A percentile compares a stretch with the other conserved stretches of the same genome.
phyloP scores from a whole-genome alignment of 2,888 invertebrate genomes.

The Mesorhabditis sp. region DNA sequence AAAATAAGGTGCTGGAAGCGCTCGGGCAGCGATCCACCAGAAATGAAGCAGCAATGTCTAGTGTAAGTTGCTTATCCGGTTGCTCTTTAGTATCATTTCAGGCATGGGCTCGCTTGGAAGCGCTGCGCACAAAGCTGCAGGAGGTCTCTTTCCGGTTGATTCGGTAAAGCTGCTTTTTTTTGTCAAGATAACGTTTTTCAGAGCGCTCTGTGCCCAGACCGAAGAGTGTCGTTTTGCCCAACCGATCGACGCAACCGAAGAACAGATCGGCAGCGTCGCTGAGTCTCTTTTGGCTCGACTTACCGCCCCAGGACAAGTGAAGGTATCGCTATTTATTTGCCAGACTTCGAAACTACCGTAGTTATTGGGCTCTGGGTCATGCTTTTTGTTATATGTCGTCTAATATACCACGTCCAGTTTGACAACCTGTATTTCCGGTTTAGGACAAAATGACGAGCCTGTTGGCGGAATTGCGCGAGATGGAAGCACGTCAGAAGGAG shows the following conservation, averaged over 20 bases:
- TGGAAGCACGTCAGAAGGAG: background rate
- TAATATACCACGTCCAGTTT: no score
- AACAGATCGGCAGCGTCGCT: background rate
- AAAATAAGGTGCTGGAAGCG: background rate
- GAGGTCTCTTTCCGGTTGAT: background rate
- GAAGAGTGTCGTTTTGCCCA: background rate
- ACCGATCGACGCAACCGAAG: background rate
- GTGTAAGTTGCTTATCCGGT: background rate
- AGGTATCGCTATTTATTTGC: background rate
- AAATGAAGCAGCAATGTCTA: background rate
- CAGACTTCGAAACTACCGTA: no score
- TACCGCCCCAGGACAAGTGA: background rate
- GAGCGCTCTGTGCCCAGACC: background rate
- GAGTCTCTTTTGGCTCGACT: background rate
- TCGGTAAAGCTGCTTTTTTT: background rate
- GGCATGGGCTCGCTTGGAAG: constrained; percentile 1
- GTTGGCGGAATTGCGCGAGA: background rate
- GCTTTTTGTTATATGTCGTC: no score
- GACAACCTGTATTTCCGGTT: background rate
- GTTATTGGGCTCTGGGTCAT: no score
- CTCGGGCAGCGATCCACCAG: background rate
- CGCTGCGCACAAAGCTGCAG: background rate
- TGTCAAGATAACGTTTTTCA: constrained; percentile 3
- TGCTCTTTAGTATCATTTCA: background rate
- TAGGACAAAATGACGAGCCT: background rate